Evolutionary conservation across 2,888 invertebrate genomes (phyloP).

Genomic region (Coenonympha arcania): DNA sequence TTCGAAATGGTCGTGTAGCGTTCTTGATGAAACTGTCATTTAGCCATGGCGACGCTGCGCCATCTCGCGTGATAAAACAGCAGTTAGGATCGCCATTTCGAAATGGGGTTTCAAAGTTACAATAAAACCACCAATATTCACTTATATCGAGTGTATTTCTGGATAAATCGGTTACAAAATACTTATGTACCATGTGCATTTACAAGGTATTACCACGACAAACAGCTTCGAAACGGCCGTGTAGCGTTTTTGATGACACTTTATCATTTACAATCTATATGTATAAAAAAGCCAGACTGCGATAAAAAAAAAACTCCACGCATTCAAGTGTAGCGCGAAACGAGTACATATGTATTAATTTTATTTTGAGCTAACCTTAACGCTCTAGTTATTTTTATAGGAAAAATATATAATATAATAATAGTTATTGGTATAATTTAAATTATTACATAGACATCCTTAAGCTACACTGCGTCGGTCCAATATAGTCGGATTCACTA

Average conservation of each 20-base stretch:
- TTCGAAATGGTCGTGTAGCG: too few species aligned
- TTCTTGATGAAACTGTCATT: too few species aligned
- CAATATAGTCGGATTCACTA: conserved; percentile 36
- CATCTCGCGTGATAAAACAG: too few species aligned
- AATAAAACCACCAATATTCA: conserved; percentile 63
- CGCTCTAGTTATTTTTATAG: conserved; percentile 65
- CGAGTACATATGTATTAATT: conserved; percentile 44
- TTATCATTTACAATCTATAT: conserved; percentile 60
- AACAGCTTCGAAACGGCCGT: conserved; percentile 50
- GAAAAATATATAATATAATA: conserved; percentile 66
- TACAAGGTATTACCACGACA: conserved; percentile 44
- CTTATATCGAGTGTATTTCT: conserved; percentile 74
- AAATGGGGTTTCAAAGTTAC: too few species aligned
- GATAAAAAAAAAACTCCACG: conserved; percentile 41
- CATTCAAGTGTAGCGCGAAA: conserved; percentile 31
- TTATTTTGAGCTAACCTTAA: conserved; percentile 71
- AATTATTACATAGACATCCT: conserved; percentile 67
- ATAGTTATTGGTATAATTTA: conserved; percentile 73
- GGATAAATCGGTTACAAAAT: conserved; percentile 74
- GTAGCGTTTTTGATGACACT: conserved; percentile 43
- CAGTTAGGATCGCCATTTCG: too few species aligned
- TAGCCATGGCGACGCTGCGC: too few species aligned
- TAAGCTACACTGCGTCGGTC: conserved; percentile 43
- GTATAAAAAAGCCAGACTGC: conserved; percentile 57
- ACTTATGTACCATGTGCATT: conserved; percentile 63